Conservation (phyloP, 2,797 vertebrate genomes). For the Bucorvus abyssinicus region DNA sequence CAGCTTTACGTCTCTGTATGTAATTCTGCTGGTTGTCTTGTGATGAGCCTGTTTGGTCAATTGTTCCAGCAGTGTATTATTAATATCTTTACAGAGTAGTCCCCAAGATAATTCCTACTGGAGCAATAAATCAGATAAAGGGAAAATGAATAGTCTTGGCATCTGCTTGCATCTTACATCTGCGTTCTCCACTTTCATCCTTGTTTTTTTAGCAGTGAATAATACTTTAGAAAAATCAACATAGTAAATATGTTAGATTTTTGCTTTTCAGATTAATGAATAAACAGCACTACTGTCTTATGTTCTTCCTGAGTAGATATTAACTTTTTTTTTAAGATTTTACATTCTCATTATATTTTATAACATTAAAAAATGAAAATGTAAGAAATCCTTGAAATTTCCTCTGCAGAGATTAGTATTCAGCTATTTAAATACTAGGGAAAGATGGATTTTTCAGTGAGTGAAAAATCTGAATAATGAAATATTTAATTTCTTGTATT, state of each 20-base stretch:
- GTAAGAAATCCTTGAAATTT: background rate
- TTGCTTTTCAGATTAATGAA: background rate
- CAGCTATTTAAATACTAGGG: background rate
- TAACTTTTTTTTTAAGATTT: background rate
- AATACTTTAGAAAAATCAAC: background rate
- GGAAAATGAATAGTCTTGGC: background rate
- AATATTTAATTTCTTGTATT: background rate
- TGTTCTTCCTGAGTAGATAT: background rate
- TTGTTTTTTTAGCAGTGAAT: background rate
- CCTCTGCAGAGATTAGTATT: background rate
- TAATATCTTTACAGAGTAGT: background rate
- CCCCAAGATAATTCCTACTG: background rate
- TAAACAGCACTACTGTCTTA: background rate
- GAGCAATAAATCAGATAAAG: background rate
- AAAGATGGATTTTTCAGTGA: background rate
- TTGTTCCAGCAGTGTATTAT: background rate
- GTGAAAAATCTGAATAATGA: background rate
- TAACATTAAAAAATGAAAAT: background rate
- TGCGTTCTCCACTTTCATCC: background rate
- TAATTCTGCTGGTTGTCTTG: background rate
- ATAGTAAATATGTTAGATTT: background rate
- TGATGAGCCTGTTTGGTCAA: background rate
- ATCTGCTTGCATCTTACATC: background rate
- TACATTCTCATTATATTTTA: background rate
- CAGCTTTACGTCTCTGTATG: background rate